Percentiles rank a stretch among this genome's conserved stretches.
phyloP scores from a whole-genome alignment of 2,797 vertebrate species.

The Tokudaia muenninki region DNA sequence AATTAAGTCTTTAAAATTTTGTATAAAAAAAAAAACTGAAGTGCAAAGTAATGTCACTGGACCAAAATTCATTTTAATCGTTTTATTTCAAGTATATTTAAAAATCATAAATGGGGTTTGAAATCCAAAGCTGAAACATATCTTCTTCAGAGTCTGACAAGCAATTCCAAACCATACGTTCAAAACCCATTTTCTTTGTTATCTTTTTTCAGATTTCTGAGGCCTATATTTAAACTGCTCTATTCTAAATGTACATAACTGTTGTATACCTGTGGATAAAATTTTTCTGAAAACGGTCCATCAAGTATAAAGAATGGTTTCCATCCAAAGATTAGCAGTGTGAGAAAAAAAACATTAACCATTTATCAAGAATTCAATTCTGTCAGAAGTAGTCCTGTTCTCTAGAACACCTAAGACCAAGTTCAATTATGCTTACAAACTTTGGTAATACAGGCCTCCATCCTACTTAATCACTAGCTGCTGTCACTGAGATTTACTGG shows the following conservation, averaged over 20 bases:
- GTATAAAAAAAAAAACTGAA: conserved; percentile 59
- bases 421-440: conserved; percentile 45
- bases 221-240: conserved; percentile 48
- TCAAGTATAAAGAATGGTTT: conserved; percentile 65
- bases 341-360: conserved; percentile 66
- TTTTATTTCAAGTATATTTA: conserved; percentile 81
- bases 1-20: conserved; percentile 76
- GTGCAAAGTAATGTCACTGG: conserved; percentile 80
- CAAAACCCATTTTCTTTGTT: conserved; percentile 58
- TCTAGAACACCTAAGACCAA: conserved; percentile 63
- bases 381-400: conserved; percentile 69
- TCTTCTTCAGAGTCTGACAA: conserved; percentile 71
- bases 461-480: conserved; percentile 19
- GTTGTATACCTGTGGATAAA: conserved; percentile 16
- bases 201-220: conserved; percentile 62
- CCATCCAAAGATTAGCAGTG: conserved; percentile 33
- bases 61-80: conserved; percentile 77
- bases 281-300: conserved; percentile 63
- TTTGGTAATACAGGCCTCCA: conserved; percentile 65
- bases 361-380: conserved; percentile 61
- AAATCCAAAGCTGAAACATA: conserved; percentile 70
- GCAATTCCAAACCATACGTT: conserved; percentile 65
- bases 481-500: neutral
- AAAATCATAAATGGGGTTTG: conserved; percentile 80
- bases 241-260: conserved; percentile 21